Evolutionary conservation across 2,888 invertebrate genomes (phyloP), one percentile per base, ranked within the genome.

Genomic region (Nymphalis urticae): DNA sequence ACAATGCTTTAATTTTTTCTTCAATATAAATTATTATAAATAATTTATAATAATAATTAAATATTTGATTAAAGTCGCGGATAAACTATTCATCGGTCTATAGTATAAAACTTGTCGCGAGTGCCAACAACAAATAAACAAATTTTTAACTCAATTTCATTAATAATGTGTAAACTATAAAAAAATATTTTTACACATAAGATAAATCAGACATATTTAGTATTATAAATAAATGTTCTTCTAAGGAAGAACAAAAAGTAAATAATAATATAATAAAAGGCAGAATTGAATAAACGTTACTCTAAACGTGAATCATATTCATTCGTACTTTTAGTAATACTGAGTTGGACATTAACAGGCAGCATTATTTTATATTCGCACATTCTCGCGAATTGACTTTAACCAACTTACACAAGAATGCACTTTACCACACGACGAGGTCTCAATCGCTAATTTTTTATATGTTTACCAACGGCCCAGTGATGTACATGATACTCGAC

Each of bases 371-470:
- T 70, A 81, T 79, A 88, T 91, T 92, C 88, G 85, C 92, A 90
- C 84, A 79, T 85, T 83, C 84, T 77, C 81, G 92, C 87, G 84
- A 92, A 91, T 89, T 90, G 86, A 82, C 83, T 83, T 79, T 77
- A 80, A 80, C 80, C 77, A 82, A 83, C 83, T 79, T 86, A 91
- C 92, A 92, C 87, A 90, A 88, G 84, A 91, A 90, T 90, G 91
- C 92, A 92, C 92, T 92, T 90, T 90, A 85, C 84, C 83, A 80
- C 79, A 80, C 80, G 78, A 75, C 80, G 82, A 87, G 79, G 84
- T 84, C 87, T 86, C 85, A 88, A 90, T 90, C 84, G 84, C 85
- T 85, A 86, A 85, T 88, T 88, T 89, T 88, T 90, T 86, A 61
- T 66, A 81, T 85, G 84, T 86, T 88, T 85, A 86, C 84, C 79